A percentile compares a stretch with the other conserved stretches of the same genome.
phyloP scores from a whole-genome alignment of 2,113 vertebrate species.

The Elachura formosa region DNA sequence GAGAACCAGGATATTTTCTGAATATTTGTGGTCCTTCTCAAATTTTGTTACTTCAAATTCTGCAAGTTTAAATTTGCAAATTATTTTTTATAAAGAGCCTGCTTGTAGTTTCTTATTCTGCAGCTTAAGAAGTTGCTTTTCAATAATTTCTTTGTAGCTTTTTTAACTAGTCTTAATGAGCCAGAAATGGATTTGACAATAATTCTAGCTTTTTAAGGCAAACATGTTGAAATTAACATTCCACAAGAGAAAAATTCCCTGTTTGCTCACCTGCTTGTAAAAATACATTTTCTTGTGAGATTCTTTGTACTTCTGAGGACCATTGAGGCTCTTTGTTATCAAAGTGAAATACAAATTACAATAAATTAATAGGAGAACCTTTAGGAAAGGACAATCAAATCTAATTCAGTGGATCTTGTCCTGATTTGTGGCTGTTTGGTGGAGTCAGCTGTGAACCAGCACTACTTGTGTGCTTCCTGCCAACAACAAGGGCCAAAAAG shows the following conservation, averaged over 20 bases:
- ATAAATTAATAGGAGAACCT: not conserved
- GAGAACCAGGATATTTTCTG: not conserved
- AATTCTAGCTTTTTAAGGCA: not conserved
- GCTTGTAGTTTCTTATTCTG: not conserved
- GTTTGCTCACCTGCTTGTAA: not conserved
- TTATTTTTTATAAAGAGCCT: not conserved
- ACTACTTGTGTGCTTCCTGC: not conserved
- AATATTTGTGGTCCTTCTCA: not conserved
- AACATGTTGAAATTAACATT: slow-evolving; percentile 17
- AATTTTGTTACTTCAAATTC: not conserved
- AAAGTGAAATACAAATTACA: slow-evolving; percentile 15
- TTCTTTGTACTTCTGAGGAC: not conserved
- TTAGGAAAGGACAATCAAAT: not conserved
- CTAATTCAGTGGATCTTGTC: not conserved
- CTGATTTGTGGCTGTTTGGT: not conserved
- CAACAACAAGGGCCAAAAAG: not conserved
- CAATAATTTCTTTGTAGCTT: slow-evolving; percentile 23
- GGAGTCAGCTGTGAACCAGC: not conserved
- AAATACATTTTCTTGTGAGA: not conserved
- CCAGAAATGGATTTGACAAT: slow-evolving; percentile 28
- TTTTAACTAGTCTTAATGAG: slow-evolving; percentile 26
- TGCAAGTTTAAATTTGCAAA: not conserved
- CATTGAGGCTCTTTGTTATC: not conserved
- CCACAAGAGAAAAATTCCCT: not conserved
- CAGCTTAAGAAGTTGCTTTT: slow-evolving; percentile 13